Evolutionary conservation across 2,888 invertebrate genomes (phyloP), one percentile per base, ranked within the genome.

Genomic region (Dendrolimus houi): DNA sequence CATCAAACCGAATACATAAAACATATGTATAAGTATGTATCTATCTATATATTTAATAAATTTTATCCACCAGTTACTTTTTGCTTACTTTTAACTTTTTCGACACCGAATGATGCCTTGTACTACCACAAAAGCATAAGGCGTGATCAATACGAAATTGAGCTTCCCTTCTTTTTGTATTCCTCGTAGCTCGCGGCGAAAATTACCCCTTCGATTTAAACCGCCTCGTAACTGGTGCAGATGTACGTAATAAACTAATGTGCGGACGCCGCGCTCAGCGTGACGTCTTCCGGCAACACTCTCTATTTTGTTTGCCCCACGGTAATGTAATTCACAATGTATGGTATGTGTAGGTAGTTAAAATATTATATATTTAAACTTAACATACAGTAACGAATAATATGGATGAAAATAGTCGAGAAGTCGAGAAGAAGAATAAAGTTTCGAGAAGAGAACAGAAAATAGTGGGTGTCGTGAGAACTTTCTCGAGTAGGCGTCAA

Each of bases 131-230:
- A 79, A 77, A 77, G 71, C 76, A 75, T 74, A 76, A 84, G 86
- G 86, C 85, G 85, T 84, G 86, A 85, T 80, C 76, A 75, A 65
- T 74, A 69, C 73, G 72, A 76, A 75, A 75, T 75, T 71, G 71
- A 74, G 79, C 77, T 71, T 69, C 83, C 84, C 85, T 81, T 71
- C 75, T 71, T 77, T 74, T 73, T 72, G 68, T 67, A 69, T 72
- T 76, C 72, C 75, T 76, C 74, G 3, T 47, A 66, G 76, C 81
- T 78, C 68, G 79, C 78, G 77, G 79, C 77, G 75, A 83, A 83
- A 85, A 83, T 85, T 81, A 77, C 81, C 87, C 85, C 84, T 80
- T 79, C 70, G 70, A 63, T 71, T 66, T 63, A 73, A 82, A 79
- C 70, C 74, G 75, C 72, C 74, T 73, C 69, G 75, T 82, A 81